Evolutionary conservation across 2,888 invertebrate genomes (phyloP).

Genomic region (Cyclophora albipunctata): DNA sequence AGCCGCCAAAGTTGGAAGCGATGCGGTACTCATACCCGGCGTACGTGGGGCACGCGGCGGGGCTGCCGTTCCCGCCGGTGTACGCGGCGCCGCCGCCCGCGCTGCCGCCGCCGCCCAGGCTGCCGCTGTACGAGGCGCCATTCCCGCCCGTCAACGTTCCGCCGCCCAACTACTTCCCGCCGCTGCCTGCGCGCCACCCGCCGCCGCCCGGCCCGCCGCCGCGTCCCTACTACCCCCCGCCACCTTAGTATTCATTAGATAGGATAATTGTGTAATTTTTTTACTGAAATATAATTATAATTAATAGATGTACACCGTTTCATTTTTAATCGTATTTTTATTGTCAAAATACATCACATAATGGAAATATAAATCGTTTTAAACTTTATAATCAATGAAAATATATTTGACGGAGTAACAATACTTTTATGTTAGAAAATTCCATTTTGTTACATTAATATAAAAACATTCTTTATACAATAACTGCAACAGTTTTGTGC

Average conservation of each 20-base stretch:
- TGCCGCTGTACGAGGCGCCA: conserved; percentile 49
- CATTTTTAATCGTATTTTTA: conserved; percentile 35
- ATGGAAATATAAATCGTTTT: conserved; percentile 1
- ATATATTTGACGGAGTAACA: conserved; percentile 12
- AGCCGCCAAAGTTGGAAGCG: conserved; percentile 51
- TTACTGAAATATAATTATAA: conserved; percentile 56
- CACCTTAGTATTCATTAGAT: conserved; percentile 36
- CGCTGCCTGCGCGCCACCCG: conserved; percentile 34
- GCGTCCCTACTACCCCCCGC: conserved; percentile 62
- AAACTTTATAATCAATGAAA: conserved; percentile 14
- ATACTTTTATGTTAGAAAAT: conserved; percentile 1
- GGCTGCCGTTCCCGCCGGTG: conserved; percentile 61
- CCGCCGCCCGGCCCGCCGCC: conserved; percentile 49
- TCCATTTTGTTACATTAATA: conserved; percentile 1
- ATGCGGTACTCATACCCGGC: conserved; percentile 46
- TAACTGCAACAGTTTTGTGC: conserved; percentile 24
- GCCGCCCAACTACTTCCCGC: conserved; percentile 56
- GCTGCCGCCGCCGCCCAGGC: conserved; percentile 45
- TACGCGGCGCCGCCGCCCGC: conserved; percentile 56
- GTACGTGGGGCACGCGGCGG: conserved; percentile 47
- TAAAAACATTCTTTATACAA: not conserved
- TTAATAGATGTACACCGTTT: conserved; percentile 23
- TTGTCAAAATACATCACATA: conserved; percentile 35
- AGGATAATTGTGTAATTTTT: conserved; percentile 46
- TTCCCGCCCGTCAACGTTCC: conserved; percentile 56